These are phyloP conservation scores for Sorex fumeus DNA, from an alignment of 2,113 vertebrate species.

Conservation along the genomic window DNA sequence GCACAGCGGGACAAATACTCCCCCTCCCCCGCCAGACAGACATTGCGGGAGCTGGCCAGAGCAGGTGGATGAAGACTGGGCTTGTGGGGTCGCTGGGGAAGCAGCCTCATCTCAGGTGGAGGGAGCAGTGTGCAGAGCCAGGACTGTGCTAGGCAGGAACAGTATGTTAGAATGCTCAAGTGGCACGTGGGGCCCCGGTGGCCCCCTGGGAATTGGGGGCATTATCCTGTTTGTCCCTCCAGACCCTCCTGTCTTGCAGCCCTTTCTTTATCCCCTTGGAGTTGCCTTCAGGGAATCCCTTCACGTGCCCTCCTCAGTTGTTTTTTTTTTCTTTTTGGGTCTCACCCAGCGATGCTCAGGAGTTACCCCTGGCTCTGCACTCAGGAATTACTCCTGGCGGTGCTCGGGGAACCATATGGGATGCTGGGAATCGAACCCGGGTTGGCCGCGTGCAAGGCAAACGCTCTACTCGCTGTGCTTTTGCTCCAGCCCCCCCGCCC, in stretches of 20 bases:
- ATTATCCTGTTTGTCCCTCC: neutral
- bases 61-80: neutral
- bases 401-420: too few species aligned
- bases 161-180: neutral
- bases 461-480: too few species aligned
- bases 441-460: too few species aligned
- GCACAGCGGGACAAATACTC: neutral
- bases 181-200: too few species aligned
- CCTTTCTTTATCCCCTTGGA: neutral
- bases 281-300: neutral
- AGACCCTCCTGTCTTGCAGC: neutral
- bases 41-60: neutral
- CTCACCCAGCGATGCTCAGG: too few species aligned
- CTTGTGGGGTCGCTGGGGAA: too few species aligned
- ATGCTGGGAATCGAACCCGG: too few species aligned
- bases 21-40: neutral
- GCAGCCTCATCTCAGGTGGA: neutral
- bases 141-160: neutral
- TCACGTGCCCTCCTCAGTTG: neutral
- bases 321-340: too few species aligned
- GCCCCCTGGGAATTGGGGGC: accelerated
- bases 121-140: neutral
- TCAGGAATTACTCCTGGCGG: too few species aligned
- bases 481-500: too few species aligned
- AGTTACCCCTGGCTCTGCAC: too few species aligned